Base-by-base conservation (phyloP, 2,113 vertebrate genomes). In the Cariama cristata region DNA sequence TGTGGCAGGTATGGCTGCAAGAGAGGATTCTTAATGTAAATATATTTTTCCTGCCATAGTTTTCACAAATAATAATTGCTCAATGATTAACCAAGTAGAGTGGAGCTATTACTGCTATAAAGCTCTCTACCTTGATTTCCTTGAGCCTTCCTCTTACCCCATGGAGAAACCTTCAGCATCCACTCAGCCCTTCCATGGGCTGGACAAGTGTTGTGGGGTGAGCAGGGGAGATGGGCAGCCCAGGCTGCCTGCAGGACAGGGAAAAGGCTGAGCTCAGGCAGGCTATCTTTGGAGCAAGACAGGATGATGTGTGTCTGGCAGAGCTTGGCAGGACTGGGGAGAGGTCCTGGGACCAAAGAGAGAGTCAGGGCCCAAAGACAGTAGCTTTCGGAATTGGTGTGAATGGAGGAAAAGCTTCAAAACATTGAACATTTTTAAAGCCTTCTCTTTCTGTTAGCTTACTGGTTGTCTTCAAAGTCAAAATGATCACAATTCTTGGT, bases 121-220 rank as follows among this genome's bases (percentile, higher is more conserved):
- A 62, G 11, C 19, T n/a, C 14, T 88, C 15, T 83, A 56, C 18
- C 33, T 84, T 73, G 18, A 69, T 40, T 86, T 91, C 27, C 33
- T 40, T 64, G 27, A 52, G 12, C 30, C 16, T 21, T 92, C 33
- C 44, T 77, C 64, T 85, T 47, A 12, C 24, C 5, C 35, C 23
- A 6, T 44, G n/a, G 50, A 66, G 42, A 62, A 74, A 47, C 8
- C 11, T 30, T 56, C 33, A 49, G 20, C 58, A 40, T 50, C 33
- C 1, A 0, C 32, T 82, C 64, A 59, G 38, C 59, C 56, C 16
- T 73, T 63, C 28, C 63, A 3, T 5, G 19, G 38, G 38, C 38
- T 13, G 58, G 18, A 18, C 3, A 2, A 3, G 14, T 35, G 26
- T 4, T 47, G 33, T 8, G 16, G 19, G 26, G 5, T 8, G 6